phyloP scores from a whole-genome alignment of 2,113 vertebrate genomes.

The Myotis davidii region DNA sequence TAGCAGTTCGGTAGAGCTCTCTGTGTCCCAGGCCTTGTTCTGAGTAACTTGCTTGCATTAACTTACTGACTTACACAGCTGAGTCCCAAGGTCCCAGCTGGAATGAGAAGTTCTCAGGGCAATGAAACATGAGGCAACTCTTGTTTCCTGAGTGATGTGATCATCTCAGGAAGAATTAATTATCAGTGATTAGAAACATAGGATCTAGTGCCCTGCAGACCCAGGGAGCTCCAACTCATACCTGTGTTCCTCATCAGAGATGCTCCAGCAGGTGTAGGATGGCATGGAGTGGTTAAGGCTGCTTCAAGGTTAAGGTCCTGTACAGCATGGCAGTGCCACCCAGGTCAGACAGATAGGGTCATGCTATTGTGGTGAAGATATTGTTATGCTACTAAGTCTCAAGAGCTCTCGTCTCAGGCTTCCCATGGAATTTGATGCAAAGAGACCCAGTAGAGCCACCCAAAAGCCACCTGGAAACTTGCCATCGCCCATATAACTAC shows the following conservation, averaged over 20 bases:
- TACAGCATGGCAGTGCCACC: not conserved
- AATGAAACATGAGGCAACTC: not conserved
- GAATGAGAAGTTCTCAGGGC: not conserved
- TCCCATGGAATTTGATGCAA: not conserved
- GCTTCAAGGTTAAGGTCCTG: not conserved
- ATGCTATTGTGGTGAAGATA: not conserved
- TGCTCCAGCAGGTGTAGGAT: not conserved
- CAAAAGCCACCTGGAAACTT: not conserved
- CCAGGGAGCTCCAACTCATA: no score
- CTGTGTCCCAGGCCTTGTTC: not conserved
- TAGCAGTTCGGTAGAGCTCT: not conserved
- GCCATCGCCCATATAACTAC: rapidly evolving
- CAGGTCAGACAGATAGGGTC: no score
- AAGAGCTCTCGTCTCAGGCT: not conserved
- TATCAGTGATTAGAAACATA: not conserved
- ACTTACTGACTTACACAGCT: not conserved
- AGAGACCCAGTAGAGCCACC: not conserved
- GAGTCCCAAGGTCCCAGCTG: not conserved
- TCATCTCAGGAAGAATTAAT: not conserved
- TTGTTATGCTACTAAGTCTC: not conserved
- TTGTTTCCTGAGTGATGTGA: not conserved
- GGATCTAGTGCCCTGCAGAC: not conserved
- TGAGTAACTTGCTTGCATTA: not conserved
- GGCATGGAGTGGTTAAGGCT: not conserved
- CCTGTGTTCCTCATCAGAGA: not conserved